Evolutionary conservation across 2,888 invertebrate genomes (phyloP).

Genomic region (Tanaodytes sp.): DNA sequence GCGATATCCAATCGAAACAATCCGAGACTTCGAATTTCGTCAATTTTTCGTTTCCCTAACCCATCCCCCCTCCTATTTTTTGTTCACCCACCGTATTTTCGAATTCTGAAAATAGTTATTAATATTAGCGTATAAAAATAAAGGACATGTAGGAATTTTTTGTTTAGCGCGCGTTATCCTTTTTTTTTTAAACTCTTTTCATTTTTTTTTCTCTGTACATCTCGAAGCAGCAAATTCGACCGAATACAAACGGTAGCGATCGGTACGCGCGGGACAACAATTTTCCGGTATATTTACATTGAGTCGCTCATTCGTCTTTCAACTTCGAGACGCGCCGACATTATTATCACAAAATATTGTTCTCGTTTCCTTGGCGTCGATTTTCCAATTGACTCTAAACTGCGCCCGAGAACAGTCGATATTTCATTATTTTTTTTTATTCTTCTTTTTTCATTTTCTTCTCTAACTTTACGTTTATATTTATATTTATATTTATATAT

Average conservation of each 20-base stretch:
- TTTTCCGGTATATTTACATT: constrained; percentile 22
- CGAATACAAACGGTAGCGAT: constrained; percentile 2
- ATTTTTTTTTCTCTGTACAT: constrained; percentile 14
- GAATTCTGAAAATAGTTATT: constrained; percentile 29
- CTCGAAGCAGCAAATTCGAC: constrained; percentile 28
- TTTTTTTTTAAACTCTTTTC: constrained; percentile 7
- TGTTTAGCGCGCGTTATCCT: neutral
- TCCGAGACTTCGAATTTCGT: too few relatives aligned
- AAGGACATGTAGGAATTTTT: constrained; percentile 28
- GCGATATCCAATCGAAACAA: too few relatives aligned
- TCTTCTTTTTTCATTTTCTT: constrained; percentile 24
- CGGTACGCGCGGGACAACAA: neutral
- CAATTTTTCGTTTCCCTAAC: too few relatives aligned
- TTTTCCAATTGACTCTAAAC: constrained; percentile 44
- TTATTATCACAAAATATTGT: constrained; percentile 51
- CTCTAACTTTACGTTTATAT: constrained; percentile 13
- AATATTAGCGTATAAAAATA: constrained; percentile 43
- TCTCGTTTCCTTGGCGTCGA: constrained; percentile 38
- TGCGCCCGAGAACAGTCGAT: constrained; percentile 48
- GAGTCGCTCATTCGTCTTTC: constrained; percentile 21
- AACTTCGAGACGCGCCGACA: constrained; percentile 35
- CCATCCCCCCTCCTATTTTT: too few relatives aligned
- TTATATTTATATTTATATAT: constrained; percentile 26
- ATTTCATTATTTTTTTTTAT: constrained; percentile 10
- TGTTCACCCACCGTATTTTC: too few relatives aligned